A percentile compares a stretch with the other conserved stretches of the same genome.
Conservation (phyloP, 2,888 invertebrate species). For the Pyrocoelia pectoralis region DNA sequence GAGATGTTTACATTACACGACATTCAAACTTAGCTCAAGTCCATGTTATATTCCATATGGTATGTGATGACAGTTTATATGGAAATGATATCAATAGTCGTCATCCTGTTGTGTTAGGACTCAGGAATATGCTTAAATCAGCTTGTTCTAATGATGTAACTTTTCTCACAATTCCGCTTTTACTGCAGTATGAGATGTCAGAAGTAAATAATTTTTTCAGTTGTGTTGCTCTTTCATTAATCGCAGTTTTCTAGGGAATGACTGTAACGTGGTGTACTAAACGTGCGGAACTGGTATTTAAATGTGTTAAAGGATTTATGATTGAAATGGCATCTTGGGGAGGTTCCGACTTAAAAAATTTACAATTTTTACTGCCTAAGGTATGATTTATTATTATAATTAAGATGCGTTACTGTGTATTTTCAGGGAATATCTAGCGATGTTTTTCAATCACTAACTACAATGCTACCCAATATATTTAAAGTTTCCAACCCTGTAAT, state of each 20-base stretch:
- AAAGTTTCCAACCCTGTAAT: slow-evolving; percentile 86
- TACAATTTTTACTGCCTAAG: slow-evolving; percentile 86
- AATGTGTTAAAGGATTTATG: slow-evolving; percentile 99
- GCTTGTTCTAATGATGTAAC: slow-evolving; percentile 96
- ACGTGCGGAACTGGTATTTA: slow-evolving; percentile 95
- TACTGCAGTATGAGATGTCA: slow-evolving; percentile 91
- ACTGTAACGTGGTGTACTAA: slow-evolving; percentile 96
- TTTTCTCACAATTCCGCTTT: slow-evolving; percentile 89
- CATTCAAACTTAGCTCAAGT: slow-evolving; percentile 95
- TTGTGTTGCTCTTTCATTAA: neutral
- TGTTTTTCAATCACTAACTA: slow-evolving; percentile 81
- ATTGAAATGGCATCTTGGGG: slow-evolving; percentile 97
- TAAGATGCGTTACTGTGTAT: neutral
- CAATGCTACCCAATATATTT: slow-evolving; percentile 93
- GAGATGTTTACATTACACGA: slow-evolving; percentile 85
- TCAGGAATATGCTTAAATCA: slow-evolving; percentile 93
- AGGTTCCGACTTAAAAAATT: slow-evolving; percentile 86
- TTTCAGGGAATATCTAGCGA: slow-evolving; percentile 79
- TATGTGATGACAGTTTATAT: slow-evolving; percentile 78
- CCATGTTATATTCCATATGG: slow-evolving; percentile 95
- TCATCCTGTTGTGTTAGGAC: slow-evolving; percentile 92
- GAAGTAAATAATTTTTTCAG: slow-evolving; percentile 76
- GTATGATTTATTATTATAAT: slow-evolving; percentile 54
- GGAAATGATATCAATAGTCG: slow-evolving; percentile 91
- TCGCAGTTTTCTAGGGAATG: slow-evolving; percentile 75